Percentiles rank a stretch among this genome's conserved stretches.
Conservation (phyloP, 2,113 vertebrate species). For the Condylura cristata region DNA sequence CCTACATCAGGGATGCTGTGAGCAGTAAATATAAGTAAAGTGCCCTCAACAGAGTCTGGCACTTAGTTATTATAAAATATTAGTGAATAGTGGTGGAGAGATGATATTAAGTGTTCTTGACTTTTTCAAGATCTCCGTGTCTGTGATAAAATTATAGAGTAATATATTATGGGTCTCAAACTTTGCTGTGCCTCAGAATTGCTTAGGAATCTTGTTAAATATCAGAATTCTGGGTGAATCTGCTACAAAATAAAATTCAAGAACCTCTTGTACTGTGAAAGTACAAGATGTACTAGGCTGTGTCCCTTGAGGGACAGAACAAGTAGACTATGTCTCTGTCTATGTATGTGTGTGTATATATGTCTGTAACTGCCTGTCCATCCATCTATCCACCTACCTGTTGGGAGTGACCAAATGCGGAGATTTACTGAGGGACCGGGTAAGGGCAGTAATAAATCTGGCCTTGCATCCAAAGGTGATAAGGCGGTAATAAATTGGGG, state of each 20-base stretch:
- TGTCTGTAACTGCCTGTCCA: neutral
- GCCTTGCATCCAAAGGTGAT: too few species aligned
- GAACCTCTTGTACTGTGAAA: neutral
- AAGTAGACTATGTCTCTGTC: neutral
- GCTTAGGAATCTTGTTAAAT: neutral
- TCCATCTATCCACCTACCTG: neutral
- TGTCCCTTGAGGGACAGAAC: neutral
- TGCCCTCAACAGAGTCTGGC: neutral
- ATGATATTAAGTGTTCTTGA: neutral
- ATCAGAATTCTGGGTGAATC: neutral
- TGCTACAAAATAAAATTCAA: neutral
- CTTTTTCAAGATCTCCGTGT: neutral
- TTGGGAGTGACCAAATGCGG: too few species aligned
- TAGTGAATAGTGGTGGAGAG: neutral
- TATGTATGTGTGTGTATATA: too few species aligned
- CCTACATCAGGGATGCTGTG: neutral
- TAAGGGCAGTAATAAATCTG: too few species aligned
- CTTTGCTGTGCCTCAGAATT: neutral
- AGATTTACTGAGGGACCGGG: too few species aligned
- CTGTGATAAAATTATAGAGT: neutral
- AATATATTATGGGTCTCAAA: neutral
- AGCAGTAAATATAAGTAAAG: neutral
- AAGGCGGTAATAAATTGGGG: too few species aligned
- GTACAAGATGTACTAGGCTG: neutral
- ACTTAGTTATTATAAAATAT: neutral